phyloP scores from a whole-genome alignment of 2,113 vertebrate genomes.

The Forbesichthys papilliferus region DNA sequence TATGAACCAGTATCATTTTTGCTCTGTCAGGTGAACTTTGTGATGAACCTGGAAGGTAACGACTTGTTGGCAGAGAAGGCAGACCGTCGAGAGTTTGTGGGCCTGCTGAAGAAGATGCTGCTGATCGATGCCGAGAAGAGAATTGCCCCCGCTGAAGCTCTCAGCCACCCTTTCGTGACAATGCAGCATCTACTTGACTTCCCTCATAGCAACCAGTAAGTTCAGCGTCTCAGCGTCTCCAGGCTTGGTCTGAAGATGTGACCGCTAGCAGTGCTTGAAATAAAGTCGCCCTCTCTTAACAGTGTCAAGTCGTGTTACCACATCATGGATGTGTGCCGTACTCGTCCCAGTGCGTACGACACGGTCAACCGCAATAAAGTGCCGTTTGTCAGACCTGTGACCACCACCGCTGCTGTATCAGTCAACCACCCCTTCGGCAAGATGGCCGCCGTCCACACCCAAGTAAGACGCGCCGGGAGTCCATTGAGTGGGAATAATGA shows the following conservation, averaged over 20 bases:
- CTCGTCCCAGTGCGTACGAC: conserved; percentile 83
- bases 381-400: conserved; percentile 85
- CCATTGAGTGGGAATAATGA: background rate
- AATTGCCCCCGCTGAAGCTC: conserved; percentile 88
- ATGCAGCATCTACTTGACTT: conserved; percentile 99
- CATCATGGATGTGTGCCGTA: conserved; percentile 96
- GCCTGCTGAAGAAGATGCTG: conserved; percentile 97
- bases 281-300: background rate
- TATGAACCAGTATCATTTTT: background rate
- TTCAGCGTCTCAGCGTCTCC: background rate
- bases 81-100: conserved; percentile 94
- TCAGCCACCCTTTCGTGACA: conserved; percentile 94
- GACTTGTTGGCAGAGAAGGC: conserved; percentile 95
- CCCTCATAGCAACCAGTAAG: conserved; percentile 97
- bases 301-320: conserved; percentile 98
- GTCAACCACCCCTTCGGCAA: conserved; percentile 88
- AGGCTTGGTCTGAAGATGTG: background rate
- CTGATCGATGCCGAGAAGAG: conserved; percentile 94
- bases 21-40: conserved; percentile 89
- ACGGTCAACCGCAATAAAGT: conserved; percentile 87
- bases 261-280: background rate
- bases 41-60: conserved; percentile 98
- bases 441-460: conserved; percentile 85
- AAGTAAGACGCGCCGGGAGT: conserved; percentile 77
- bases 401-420: conserved; percentile 73